Evolutionary conservation across 1,140 invertebrate species (phyloP).

Genomic region (Drosophila virilis): DNA sequence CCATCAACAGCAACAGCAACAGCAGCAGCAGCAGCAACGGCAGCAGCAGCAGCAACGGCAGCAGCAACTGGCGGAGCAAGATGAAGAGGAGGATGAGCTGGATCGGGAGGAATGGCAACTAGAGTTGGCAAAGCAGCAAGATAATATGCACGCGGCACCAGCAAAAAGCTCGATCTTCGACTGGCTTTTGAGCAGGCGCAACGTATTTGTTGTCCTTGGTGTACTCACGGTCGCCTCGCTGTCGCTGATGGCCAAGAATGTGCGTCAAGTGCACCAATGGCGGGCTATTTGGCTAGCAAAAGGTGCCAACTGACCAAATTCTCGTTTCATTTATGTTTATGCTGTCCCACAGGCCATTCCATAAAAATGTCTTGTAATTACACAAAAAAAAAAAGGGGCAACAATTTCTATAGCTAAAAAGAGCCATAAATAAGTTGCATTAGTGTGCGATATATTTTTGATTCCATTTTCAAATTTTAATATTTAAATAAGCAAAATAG

Average conservation of each 20-base stretch:
- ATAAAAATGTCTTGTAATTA: slow-evolving; percentile 2
- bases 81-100: not conserved
- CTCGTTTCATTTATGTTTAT: not conserved
- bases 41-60: not conserved
- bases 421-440: too few relatives aligned
- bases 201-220: not conserved
- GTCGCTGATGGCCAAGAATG: not conserved
- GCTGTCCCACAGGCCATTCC: not conserved
- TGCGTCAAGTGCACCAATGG: not conserved
- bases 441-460: too few relatives aligned
- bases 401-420: too few relatives aligned
- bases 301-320: not conserved
- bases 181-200: not conserved
- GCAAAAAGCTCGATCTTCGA: not conserved
- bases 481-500: too few relatives aligned
- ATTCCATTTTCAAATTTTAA: too few relatives aligned
- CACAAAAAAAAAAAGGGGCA: not conserved
- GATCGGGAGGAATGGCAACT: not conserved
- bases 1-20: not conserved
- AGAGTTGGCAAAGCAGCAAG: not conserved
- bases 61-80: not conserved
- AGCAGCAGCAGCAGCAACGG: not conserved
- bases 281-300: not conserved
- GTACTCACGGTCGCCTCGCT: not conserved
- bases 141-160: not conserved